Conservation (phyloP, 2,113 vertebrate genomes). For the Eubucco bourcierii region DNA sequence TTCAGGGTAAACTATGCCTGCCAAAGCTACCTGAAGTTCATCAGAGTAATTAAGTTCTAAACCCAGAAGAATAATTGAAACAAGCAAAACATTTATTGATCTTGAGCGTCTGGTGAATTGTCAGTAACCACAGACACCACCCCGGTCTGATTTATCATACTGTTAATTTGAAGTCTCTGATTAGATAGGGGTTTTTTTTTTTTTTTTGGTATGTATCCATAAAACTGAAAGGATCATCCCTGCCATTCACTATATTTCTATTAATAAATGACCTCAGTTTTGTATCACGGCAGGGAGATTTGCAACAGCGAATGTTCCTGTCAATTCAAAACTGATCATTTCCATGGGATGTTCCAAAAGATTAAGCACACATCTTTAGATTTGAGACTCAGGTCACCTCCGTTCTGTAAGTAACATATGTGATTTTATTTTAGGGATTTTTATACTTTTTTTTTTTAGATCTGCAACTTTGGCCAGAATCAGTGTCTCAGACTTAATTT, state of each 20-base stretch:
- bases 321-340: slow-evolving; percentile 56
- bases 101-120: slow-evolving; percentile 51
- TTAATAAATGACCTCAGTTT: slow-evolving; percentile 30
- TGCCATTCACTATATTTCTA: slow-evolving; percentile 3
- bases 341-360: slow-evolving; percentile 10
- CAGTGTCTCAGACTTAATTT: neutral
- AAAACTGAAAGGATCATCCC: slow-evolving; percentile 1
- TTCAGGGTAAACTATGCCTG: slow-evolving; percentile 37
- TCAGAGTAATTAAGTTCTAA: slow-evolving; percentile 55
- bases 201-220: neutral
- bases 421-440: neutral
- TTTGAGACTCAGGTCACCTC: neutral
- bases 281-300: slow-evolving; percentile 26
- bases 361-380: slow-evolving; percentile 33
- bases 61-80: slow-evolving; percentile 57
- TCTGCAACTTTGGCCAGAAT: neutral
- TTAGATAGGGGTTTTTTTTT: slow-evolving; percentile 15
- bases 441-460: neutral
- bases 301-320: slow-evolving; percentile 9
- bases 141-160: neutral
- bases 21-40: slow-evolving; percentile 47
- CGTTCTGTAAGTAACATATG: neutral
- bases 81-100: slow-evolving; percentile 46
- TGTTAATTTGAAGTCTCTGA: slow-evolving; percentile 36
- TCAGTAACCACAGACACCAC: slow-evolving; percentile 34